Base-by-base conservation (phyloP, 2,797 vertebrate species). In the Sebastolobus alascanus region DNA sequence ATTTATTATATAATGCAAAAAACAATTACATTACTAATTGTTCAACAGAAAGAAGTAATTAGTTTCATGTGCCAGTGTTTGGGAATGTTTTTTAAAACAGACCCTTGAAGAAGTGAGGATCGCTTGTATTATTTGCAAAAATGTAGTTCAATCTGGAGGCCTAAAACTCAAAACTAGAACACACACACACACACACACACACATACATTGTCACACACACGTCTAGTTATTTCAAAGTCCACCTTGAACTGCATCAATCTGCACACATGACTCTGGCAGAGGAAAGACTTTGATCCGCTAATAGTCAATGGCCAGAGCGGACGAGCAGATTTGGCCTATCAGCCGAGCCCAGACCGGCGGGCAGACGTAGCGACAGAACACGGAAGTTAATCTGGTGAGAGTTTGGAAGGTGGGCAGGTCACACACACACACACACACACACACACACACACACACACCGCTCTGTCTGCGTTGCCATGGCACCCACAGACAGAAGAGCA, bases 391-490 rank as follows among this genome's bases (percentile, higher is more conserved):
- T 80, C 69, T 75, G 76, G 61, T 40, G 73, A 76, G 61, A 54
- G 75, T 79, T 63, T 61, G 40, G 61, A 68, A 82, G 78, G 75
- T 73, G 75, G 73, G 76, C 33, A 84, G 86, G 83, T 82, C 76
- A 27, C 77, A 46, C 43, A 58, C 33, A 40, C 25, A 27, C 54
- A 58, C 64, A 37, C 37, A 27, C 65, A 54, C 29, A 69, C 54
- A 60, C 29, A 65, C 35, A 71, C 67, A 31, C 27, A 50, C 37
- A 20, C 43, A 68, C 50, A 18, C 52, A 60, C 59, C 0, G 2
- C 65, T 75, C 65, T 65, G 40, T 75, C 71, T 72, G 67, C 2
- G 86, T 92, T 90, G 83, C 84, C 84, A 87, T 90, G 89, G 79
- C 76, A 87, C 31, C 86, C 75, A 80, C 59, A 73, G 86, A 84